A percentile compares a stretch with the other conserved stretches of the same genome.
Evolutionary conservation across 35 echinoderm and acorn worm genomes (phyloP).

Genomic region (Heliocidaris tuberculata): DNA sequence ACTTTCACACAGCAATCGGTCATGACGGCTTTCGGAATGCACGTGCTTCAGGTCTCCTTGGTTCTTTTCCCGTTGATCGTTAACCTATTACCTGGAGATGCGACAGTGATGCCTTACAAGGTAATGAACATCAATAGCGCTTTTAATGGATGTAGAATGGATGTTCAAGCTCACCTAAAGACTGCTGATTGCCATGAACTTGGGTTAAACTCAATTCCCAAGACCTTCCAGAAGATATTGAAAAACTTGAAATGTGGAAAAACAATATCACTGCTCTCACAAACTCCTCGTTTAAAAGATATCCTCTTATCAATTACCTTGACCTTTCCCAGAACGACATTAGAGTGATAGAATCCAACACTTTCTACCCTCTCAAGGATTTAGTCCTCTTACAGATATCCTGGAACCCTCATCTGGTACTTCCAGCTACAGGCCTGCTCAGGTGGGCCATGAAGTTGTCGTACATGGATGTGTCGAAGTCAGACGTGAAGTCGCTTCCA

Average conservation of each 20-base stretch:
- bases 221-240: neutral
- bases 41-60: too few relatives aligned
- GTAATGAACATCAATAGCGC: neutral
- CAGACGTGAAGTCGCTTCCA: neutral
- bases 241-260: neutral
- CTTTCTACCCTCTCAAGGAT: neutral
- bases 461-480: neutral
- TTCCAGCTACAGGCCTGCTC: neutral
- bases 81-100: too few relatives aligned
- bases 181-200: neutral
- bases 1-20: too few relatives aligned
- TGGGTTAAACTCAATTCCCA: neutral
- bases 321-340: neutral
- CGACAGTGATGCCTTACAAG: neutral
- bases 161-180: neutral
- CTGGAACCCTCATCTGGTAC: neutral
- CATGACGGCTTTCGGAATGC: too few relatives aligned
- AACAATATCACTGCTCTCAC: neutral
- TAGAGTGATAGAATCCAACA: neutral
- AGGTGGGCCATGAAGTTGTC: neutral
- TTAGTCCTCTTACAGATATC: neutral
- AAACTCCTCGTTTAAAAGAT: neutral
- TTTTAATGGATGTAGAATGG: neutral
- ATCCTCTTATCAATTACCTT: neutral
- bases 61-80: too few relatives aligned